phyloP scores from a whole-genome alignment of 92 coral and sea anemone species.

The Montipora capitata region DNA sequence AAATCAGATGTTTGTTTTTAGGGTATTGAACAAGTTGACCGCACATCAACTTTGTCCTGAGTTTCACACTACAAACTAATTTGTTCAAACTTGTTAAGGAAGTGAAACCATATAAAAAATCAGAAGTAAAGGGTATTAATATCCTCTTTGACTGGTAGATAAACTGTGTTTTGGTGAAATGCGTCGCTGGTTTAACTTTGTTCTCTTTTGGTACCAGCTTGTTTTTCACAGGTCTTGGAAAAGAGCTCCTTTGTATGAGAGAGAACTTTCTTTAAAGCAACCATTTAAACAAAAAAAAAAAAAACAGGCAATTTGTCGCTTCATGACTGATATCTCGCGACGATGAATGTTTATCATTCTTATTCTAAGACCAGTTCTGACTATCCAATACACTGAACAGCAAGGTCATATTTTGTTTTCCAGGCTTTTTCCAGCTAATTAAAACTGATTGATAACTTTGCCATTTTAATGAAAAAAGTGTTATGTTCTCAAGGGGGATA shows the following conservation, averaged over 20 bases:
- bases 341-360: too few species aligned
- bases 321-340: too few species aligned
- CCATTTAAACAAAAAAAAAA: conserved; percentile 23
- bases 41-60: not conserved
- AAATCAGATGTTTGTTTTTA: not conserved
- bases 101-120: not conserved
- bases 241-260: conserved; percentile 1
- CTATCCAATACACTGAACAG: too few species aligned
- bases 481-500: too few species aligned
- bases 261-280: conserved; percentile 5
- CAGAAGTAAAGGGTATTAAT: conserved; percentile 22
- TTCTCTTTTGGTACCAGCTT: conserved; percentile 22
- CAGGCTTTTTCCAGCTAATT: too few species aligned
- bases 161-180: conserved; percentile 8
- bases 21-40: too few species aligned
- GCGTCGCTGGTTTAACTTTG: conserved; percentile 19
- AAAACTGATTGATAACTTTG: too few species aligned
- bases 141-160: not conserved
- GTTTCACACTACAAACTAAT: not conserved
- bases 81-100: not conserved
- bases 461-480: too few species aligned
- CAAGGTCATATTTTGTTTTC: too few species aligned
- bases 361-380: too few species aligned
- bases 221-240: conserved; percentile 2
- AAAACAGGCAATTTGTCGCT: not conserved